Percentiles rank a stretch among this genome's conserved stretches.
Evolutionary conservation across 2,113 vertebrate genomes (phyloP).

Genomic region (Otolemur garnettii): DNA sequence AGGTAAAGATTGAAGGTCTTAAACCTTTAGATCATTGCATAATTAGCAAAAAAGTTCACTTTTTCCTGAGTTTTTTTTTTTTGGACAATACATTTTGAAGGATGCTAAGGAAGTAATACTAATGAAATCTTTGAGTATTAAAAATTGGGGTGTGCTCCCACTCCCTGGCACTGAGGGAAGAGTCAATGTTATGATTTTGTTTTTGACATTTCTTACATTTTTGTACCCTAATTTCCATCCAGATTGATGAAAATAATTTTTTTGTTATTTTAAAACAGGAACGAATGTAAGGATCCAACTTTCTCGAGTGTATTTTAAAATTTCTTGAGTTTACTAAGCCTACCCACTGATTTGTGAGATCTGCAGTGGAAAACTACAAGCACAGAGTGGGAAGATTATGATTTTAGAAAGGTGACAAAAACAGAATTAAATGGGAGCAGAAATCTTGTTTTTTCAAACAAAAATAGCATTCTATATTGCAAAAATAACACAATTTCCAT

Average conservation of each 20-base stretch:
- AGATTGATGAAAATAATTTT: conserved; percentile 24
- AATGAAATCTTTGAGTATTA: conserved; percentile 39
- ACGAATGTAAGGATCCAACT: neutral
- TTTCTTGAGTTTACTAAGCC: conserved; percentile 68
- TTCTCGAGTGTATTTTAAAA: conserved; percentile 55
- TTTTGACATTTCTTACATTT: neutral
- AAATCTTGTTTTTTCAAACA: conserved; percentile 70
- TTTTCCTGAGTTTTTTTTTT: neutral
- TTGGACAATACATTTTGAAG: conserved; percentile 59
- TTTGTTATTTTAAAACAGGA: conserved; percentile 44
- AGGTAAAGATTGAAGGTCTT: conserved; percentile 51
- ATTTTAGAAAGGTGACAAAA: conserved; percentile 80
- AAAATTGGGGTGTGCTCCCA: neutral
- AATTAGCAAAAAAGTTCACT: conserved; percentile 13
- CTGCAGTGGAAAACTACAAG: conserved; percentile 78
- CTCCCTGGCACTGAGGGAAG: neutral
- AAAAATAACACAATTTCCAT: conserved; percentile 78
- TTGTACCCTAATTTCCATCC: neutral
- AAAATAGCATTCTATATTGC: conserved; percentile 71
- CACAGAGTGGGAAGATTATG: conserved; percentile 72
- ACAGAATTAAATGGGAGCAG: conserved; percentile 71
- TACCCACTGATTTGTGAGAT: conserved; percentile 70
- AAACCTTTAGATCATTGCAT: neutral
- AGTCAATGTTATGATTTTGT: conserved; percentile 21
- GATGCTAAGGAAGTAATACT: conserved; percentile 60